Conservation (phyloP, 2,113 vertebrate species). For the Craseonycteris thonglongyai region DNA sequence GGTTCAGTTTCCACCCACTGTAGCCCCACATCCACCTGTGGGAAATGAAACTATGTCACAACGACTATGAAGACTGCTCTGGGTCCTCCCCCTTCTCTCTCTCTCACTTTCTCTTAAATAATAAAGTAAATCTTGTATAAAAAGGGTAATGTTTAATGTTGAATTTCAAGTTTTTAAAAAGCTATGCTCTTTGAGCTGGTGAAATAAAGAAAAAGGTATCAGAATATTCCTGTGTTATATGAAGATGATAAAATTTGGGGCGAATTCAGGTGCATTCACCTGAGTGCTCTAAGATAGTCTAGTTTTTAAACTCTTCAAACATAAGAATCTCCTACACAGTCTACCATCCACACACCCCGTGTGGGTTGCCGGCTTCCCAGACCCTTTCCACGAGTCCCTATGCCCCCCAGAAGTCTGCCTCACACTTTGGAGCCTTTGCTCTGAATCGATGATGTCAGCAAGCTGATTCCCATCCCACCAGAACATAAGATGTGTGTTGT, state of each 20-base stretch:
- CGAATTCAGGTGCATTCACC: neutral
- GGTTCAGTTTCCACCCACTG: too few relatives aligned
- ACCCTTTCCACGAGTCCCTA: neutral
- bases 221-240: slow-evolving; percentile 6
- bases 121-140: too few relatives aligned
- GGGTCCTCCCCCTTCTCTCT: too few relatives aligned
- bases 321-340: neutral
- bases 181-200: slow-evolving; percentile 4
- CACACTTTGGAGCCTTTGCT: neutral
- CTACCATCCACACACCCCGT: neutral
- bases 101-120: too few relatives aligned
- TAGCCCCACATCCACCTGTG: too few relatives aligned
- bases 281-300: neutral
- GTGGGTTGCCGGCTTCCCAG: neutral
- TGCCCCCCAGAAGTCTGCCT: neutral
- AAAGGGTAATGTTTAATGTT: too few relatives aligned
- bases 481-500: neutral
- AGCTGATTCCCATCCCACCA: neutral
- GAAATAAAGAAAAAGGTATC: neutral
- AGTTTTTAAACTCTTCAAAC: neutral
- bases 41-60: too few relatives aligned
- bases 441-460: neutral
- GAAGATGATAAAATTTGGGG: neutral
- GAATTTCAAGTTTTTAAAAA: neutral
- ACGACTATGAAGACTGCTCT: too few relatives aligned